A percentile compares a stretch with the other conserved stretches of the same genome.
Evolutionary conservation across 1,140 invertebrate genomes (phyloP).

Genomic region (Bombus confusus): DNA sequence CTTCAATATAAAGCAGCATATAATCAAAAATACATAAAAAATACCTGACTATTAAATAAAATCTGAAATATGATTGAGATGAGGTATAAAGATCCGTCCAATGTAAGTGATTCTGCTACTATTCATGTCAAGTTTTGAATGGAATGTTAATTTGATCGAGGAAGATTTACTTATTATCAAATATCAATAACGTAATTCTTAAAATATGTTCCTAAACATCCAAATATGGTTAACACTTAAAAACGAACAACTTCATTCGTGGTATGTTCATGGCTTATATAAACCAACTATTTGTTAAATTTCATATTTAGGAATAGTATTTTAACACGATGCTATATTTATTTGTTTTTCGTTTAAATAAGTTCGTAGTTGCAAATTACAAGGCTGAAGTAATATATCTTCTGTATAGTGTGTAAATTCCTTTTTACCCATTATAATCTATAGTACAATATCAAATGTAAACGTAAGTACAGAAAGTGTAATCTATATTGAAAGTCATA

Average conservation of each 20-base stretch:
- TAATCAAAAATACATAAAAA: conserved; percentile 21
- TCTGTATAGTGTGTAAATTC: background rate
- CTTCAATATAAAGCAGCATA: conserved; percentile 38
- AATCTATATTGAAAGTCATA: background rate
- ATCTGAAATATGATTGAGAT: conserved; percentile 35
- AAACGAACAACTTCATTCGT: background rate
- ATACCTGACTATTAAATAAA: background rate
- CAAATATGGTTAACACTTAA: background rate
- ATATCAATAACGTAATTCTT: background rate
- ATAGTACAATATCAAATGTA: background rate
- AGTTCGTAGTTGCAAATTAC: background rate
- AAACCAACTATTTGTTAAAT: background rate
- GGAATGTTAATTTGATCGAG: background rate
- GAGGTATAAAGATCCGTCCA: conserved; percentile 65
- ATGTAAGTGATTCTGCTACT: conserved; percentile 44
- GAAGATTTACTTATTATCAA: background rate
- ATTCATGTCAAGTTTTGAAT: conserved; percentile 35
- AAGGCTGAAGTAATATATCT: background rate
- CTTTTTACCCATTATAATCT: background rate
- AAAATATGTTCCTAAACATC: conserved; percentile 28
- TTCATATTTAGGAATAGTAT: background rate
- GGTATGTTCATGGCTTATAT: background rate
- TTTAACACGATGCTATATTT: conserved; percentile 3
- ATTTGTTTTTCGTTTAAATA: background rate
- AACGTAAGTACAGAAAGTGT: background rate